Conservation (phyloP, 2,797 vertebrate species). For the Tamandua tetradactyla region DNA sequence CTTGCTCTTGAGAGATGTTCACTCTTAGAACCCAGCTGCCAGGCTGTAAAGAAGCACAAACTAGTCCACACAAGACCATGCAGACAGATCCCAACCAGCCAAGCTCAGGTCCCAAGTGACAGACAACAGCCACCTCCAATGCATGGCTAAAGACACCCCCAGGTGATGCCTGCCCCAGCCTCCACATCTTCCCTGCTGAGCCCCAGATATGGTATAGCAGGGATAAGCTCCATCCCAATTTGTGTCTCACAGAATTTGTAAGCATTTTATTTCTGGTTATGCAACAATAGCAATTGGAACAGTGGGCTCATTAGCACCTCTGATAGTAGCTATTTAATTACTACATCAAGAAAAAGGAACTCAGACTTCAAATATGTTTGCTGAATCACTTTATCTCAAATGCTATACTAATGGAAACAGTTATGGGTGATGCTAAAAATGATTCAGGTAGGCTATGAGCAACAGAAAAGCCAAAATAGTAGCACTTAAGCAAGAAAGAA, state of each 20-base stretch:
- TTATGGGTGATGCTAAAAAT: background rate
- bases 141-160: background rate
- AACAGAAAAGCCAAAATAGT: background rate
- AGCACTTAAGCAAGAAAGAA: background rate
- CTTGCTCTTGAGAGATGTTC: background rate
- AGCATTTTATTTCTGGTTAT: background rate
- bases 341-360: background rate
- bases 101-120: background rate
- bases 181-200: background rate
- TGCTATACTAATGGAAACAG: background rate
- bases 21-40: background rate
- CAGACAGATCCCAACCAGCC: background rate
- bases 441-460: background rate
- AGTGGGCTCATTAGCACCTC: background rate
- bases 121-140: background rate
- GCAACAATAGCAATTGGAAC: background rate
- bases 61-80: background rate
- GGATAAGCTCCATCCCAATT: background rate
- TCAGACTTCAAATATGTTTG: background rate
- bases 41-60: background rate
- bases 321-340: background rate
- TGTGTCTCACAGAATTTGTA: background rate
- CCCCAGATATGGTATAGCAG: background rate
- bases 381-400: slow-evolving; percentile 3
- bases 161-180: background rate